phyloP scores from a whole-genome alignment of 2,888 invertebrate genomes.

The Merodon equestris region DNA sequence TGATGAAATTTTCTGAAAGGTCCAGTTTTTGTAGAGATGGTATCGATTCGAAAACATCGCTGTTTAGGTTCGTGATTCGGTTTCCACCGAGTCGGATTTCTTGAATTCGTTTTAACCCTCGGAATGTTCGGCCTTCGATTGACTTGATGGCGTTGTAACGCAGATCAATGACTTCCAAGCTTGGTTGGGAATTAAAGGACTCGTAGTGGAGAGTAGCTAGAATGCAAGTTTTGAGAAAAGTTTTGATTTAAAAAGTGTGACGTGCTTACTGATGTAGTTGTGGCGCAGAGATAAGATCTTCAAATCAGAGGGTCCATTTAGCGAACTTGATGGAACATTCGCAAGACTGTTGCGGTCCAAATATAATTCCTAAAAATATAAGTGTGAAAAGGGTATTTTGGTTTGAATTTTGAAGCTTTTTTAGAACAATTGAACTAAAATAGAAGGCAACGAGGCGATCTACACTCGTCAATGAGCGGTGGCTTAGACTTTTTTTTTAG shows the following conservation, averaged over 20 bases:
- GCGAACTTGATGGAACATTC: conserved; percentile 86
- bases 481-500: too few species aligned
- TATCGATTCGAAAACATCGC: conserved; percentile 88
- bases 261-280: conserved; percentile 88
- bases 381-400: not conserved
- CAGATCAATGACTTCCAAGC: conserved; percentile 88
- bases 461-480: too few species aligned
- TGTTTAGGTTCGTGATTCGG: conserved; percentile 88
- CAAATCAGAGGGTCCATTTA: conserved; percentile 89
- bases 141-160: conserved; percentile 87
- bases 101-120: conserved; percentile 84
- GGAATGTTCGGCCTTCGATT: conserved; percentile 88
- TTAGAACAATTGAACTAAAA: too few species aligned
- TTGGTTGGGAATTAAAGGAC: conserved; percentile 85
- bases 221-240: conserved; percentile 72
- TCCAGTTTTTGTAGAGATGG: conserved; percentile 88
- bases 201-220: conserved; percentile 84
- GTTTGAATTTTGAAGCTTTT: not conserved
- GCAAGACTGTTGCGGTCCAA: conserved; percentile 90
- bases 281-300: conserved; percentile 86
- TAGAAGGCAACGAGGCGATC: too few species aligned
- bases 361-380: conserved; percentile 84
- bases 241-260: not conserved
- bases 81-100: conserved; percentile 88
- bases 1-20: conserved; percentile 91